phyloP scores from a whole-genome alignment of 1,140 invertebrate species.

The Palaemon carinicauda region DNA sequence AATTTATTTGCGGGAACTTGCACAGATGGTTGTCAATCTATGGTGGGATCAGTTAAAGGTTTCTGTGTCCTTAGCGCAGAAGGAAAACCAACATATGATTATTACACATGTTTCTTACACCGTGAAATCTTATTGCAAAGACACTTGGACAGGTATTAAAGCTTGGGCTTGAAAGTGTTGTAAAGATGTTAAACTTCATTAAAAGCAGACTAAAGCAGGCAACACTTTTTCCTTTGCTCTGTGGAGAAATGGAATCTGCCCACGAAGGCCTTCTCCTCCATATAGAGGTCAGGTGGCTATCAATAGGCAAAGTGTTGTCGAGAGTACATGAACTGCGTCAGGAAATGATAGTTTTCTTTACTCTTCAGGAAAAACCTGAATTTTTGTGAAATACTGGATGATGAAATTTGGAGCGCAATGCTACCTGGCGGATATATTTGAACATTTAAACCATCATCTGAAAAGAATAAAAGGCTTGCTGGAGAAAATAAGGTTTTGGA shows the following conservation, averaged over 20 bases:
- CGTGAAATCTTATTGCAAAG: background rate
- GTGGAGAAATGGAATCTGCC: no score
- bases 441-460: slow-evolving; percentile 10
- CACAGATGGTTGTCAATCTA: background rate
- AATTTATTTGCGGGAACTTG: background rate
- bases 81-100: background rate
- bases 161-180: background rate
- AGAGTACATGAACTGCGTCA: background rate
- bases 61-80: background rate
- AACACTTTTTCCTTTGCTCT: no score
- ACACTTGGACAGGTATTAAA: slow-evolving; percentile 1
- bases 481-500: background rate
- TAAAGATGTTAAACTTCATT: slow-evolving; percentile 2
- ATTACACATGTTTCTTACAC: background rate
- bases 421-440: slow-evolving; percentile 15
- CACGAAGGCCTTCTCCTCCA: no score
- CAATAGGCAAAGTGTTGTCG: slow-evolving; percentile 12
- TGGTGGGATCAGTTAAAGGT: slow-evolving; percentile 2
- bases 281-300: no score
- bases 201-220: background rate
- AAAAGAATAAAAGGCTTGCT: background rate
- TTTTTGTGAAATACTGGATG: slow-evolving; percentile 14
- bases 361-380: background rate
- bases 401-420: slow-evolving; percentile 3
- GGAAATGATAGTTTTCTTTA: slow-evolving; percentile 7